Evolutionary conservation across 2,888 invertebrate genomes (phyloP), one percentile per base, ranked within the genome.

Genomic region (Ochropleura leucogaster): DNA sequence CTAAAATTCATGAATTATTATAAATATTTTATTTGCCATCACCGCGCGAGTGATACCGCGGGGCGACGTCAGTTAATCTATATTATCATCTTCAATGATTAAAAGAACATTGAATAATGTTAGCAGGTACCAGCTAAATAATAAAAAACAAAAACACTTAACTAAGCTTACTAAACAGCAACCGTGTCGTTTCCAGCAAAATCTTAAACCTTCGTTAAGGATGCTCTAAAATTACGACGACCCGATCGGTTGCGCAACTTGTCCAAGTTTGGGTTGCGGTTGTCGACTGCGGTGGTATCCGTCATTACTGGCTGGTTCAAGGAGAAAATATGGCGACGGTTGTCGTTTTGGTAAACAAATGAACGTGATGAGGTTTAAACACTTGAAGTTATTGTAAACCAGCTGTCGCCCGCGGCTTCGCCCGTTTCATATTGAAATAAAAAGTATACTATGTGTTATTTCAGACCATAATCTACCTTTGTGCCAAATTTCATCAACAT

Each of bases 241-340:
- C 75, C 82, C 88, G 88, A 90, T 87, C 83, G 18, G 90, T 92
- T 91, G 89, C 79, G 63, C 88, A 90, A 92, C 90, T 62, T 74
- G 82, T 92, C 89, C 83, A 66, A 80, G 82, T 85, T 83, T 82
- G 73, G 85, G 83, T 86, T 89, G 89, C 77, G 90, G 89, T 90
- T 74, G 66, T 67, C 49, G 65, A 82, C 82, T 88, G 89, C 85
- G 90, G 89, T 88, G 70, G 75, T 82, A 68, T 77, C 79, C 68
- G 79, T 82, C 81, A 87, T 89, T 89, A 87, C 74, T 72, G 76
- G 71, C 74, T 85, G 85, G 83, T 85, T 87, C 88, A 88, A 89
- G 88, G 87, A 82, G 55, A 79, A 74, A 72, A 59, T 66, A 68
- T 67, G 59, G 70, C 65, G 20, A 71, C 57, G 65, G 47, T 18